These are phyloP conservation scores for Drosophila nannoptera DNA, from an alignment of 1,140 invertebrate species.

Conservation along the genomic window DNA sequence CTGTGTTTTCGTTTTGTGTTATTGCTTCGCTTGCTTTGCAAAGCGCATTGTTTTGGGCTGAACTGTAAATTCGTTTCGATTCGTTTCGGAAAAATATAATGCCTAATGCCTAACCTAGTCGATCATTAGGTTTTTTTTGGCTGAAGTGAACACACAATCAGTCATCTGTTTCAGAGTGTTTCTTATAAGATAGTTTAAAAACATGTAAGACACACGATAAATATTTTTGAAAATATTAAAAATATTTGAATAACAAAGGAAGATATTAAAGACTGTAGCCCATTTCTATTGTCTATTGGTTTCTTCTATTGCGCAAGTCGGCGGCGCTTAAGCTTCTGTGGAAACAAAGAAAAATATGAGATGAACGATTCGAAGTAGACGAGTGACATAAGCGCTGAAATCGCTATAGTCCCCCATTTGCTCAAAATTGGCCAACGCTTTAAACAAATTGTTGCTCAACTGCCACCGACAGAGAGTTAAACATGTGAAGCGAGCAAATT, in stretches of 20 bases:
- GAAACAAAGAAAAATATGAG: slow-evolving; percentile 5
- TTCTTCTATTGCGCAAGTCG: slow-evolving; percentile 2
- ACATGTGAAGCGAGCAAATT: slow-evolving; percentile 30
- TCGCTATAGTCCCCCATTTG: slow-evolving; percentile 2
- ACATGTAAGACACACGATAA: no score
- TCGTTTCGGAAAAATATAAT: slow-evolving; percentile 1
- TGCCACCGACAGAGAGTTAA: slow-evolving; percentile 6
- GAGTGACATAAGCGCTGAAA: slow-evolving; percentile 22
- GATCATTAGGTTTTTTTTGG: background rate
- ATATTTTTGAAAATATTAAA: no score
- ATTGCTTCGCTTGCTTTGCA: background rate
- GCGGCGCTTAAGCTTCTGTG: slow-evolving; percentile 8
- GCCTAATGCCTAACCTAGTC: background rate
- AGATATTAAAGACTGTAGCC: no score
- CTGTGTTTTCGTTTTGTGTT: slow-evolving; percentile 7
- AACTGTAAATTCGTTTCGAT: slow-evolving; percentile 50
- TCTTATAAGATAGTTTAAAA: no score
- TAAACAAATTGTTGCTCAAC: slow-evolving; percentile 21
- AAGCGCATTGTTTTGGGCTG: slow-evolving; percentile 19
- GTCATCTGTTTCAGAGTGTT: no score
- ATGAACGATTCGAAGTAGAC: slow-evolving; percentile 8
- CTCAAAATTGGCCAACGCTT: slow-evolving; percentile 25
- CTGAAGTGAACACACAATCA: background rate
- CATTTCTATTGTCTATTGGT: background rate
- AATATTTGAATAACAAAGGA: no score